Percentiles rank a stretch among this genome's conserved stretches.
Evolutionary conservation across 2,113 vertebrate species (phyloP).

Genomic region (Heptranchias perlo): DNA sequence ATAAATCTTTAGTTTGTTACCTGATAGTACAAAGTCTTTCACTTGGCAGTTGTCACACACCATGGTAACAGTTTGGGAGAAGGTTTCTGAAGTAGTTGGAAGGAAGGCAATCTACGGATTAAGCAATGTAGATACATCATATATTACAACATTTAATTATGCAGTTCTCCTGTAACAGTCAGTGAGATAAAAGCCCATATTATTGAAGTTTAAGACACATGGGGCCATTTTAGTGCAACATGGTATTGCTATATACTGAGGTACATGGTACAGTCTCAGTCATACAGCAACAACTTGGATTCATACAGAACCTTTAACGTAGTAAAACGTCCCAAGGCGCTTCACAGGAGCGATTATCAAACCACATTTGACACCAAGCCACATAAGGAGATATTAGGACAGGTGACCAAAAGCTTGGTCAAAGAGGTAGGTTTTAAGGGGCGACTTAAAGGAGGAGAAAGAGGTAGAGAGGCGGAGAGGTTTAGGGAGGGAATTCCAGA

Average conservation of each 20-base stretch:
- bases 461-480: too few species aligned
- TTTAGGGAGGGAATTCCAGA: not conserved
- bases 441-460: too few species aligned
- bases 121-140: not conserved
- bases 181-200: not conserved
- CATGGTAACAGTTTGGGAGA: slow-evolving; percentile 60
- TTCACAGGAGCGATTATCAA: not conserved
- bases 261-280: not conserved
- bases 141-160: not conserved
- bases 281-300: not conserved
- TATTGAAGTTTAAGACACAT: not conserved
- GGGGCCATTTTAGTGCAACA: not conserved
- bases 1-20: slow-evolving; percentile 51
- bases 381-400: not conserved
- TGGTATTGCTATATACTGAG: not conserved
- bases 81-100: slow-evolving; percentile 59
- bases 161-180: not conserved
- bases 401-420: too few species aligned
- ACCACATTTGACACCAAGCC: not conserved
- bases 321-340: not conserved
- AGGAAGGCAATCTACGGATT: slow-evolving; percentile 73
- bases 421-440: too few species aligned
- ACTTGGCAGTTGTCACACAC: slow-evolving; percentile 81
- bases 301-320: not conserved
- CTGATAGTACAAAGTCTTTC: slow-evolving; percentile 69